phyloP scores from a whole-genome alignment of 2,888 invertebrate species.

The Eulithis prunata region DNA sequence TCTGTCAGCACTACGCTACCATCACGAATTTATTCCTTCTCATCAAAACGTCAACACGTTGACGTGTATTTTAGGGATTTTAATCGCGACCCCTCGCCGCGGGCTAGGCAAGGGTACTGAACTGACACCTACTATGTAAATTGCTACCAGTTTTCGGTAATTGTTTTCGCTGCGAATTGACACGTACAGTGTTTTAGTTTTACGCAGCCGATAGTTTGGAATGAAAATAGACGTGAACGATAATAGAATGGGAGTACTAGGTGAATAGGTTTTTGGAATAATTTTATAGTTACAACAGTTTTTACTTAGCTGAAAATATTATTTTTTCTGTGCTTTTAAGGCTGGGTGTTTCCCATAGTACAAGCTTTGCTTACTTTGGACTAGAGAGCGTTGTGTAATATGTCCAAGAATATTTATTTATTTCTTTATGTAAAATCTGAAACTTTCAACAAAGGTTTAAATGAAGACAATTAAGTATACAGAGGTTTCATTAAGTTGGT shows the following conservation, averaged over 20 bases:
- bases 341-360: too few relatives aligned
- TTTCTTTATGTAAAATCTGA: too few relatives aligned
- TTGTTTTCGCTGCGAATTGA: slow-evolving; percentile 78
- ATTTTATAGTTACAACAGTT: too few relatives aligned
- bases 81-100: slow-evolving; percentile 65
- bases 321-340: too few relatives aligned
- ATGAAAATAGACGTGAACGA: slow-evolving; percentile 10
- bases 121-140: slow-evolving; percentile 71
- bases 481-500: too few relatives aligned
- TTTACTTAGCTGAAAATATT: too few relatives aligned
- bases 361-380: too few relatives aligned
- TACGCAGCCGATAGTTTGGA: slow-evolving; percentile 44
- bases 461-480: too few relatives aligned
- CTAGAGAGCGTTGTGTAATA: too few relatives aligned
- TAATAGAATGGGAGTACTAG: background rate
- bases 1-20: slow-evolving; percentile 47
- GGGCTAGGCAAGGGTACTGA: slow-evolving; percentile 37
- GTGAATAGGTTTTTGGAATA: too few relatives aligned
- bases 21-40: slow-evolving; percentile 74
- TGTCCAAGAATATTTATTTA: too few relatives aligned
- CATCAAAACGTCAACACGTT: slow-evolving; percentile 83
- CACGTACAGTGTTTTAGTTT: slow-evolving; percentile 64
- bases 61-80: slow-evolving; percentile 81
- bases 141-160: slow-evolving; percentile 66
- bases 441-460: too few relatives aligned